These are phyloP conservation scores for Apodemus agrarius DNA, from an alignment of 2,797 vertebrate species.

Conservation along the genomic window DNA sequence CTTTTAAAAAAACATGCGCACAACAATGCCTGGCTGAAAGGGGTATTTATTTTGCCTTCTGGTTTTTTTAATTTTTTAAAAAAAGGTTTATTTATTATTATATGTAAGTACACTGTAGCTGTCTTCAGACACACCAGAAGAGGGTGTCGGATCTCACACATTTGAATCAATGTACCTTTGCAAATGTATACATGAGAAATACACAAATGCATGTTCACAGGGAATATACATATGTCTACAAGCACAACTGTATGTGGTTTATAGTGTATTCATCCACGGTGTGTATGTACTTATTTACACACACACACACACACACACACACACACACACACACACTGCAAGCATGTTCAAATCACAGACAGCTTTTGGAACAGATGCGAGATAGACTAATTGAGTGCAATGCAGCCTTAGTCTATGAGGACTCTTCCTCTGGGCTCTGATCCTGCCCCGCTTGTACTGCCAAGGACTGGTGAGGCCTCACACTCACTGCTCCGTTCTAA, in stretches of 20 bases:
- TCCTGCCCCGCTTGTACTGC: neutral
- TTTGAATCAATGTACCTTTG: neutral
- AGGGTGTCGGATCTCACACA: neutral
- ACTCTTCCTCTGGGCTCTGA: neutral
- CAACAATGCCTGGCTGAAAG: neutral
- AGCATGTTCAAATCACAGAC: neutral
- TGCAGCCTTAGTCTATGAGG: neutral
- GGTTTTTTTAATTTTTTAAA: neutral
- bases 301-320: neutral
- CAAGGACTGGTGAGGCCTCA: neutral
- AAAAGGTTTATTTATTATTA: too few relatives aligned
- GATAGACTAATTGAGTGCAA: conserved; percentile 36
- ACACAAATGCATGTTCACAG: neutral
- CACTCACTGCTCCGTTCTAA: neutral
- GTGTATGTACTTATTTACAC: neutral
- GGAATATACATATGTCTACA: neutral
- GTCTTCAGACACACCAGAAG: too few relatives aligned
- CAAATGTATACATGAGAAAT: neutral
- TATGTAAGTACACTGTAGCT: too few relatives aligned
- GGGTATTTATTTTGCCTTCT: conserved; percentile 36
- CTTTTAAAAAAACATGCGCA: too few relatives aligned
- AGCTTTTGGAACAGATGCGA: conserved; percentile 2
- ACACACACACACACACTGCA: neutral
- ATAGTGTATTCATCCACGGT: neutral
- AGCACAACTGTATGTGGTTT: neutral